These are phyloP conservation scores for Thumatha senex DNA, from an alignment of 2,888 invertebrate genomes.

Conservation along the genomic window DNA sequence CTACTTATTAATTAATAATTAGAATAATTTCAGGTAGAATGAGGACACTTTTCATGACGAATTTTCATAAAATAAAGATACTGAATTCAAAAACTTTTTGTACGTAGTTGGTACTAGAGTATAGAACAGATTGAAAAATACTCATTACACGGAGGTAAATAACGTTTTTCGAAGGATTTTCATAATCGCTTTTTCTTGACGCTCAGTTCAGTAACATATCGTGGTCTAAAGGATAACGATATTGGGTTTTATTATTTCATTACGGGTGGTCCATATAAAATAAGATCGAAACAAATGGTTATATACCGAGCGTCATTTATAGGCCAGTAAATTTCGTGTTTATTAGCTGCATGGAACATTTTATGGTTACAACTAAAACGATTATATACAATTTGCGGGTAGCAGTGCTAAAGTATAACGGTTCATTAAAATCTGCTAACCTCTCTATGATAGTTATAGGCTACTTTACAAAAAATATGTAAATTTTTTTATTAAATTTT, in stretches of 20 bases:
- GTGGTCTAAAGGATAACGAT: conserved; percentile 15
- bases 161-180: too few species aligned
- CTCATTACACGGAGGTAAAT: too few species aligned
- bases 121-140: too few species aligned
- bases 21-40: too few species aligned
- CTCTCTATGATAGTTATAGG: too few species aligned
- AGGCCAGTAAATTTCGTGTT: conserved; percentile 19
- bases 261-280: conserved; percentile 21
- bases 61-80: too few species aligned
- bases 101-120: too few species aligned
- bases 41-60: too few species aligned
- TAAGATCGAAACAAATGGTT: conserved; percentile 9
- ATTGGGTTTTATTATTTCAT: conserved; percentile 22
- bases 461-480: too few species aligned
- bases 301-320: conserved; percentile 14
- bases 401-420: background rate
- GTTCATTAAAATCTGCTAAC: background rate
- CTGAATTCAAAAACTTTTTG: too few species aligned
- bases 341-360: conserved; percentile 9
- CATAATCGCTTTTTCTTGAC: background rate
- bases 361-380: conserved; percentile 8
- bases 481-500: too few species aligned
- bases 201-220: background rate
- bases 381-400: background rate
- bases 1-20: too few species aligned